phyloP scores from a whole-genome alignment of 2,888 invertebrate genomes.

The Anoplius nigerrimus region DNA sequence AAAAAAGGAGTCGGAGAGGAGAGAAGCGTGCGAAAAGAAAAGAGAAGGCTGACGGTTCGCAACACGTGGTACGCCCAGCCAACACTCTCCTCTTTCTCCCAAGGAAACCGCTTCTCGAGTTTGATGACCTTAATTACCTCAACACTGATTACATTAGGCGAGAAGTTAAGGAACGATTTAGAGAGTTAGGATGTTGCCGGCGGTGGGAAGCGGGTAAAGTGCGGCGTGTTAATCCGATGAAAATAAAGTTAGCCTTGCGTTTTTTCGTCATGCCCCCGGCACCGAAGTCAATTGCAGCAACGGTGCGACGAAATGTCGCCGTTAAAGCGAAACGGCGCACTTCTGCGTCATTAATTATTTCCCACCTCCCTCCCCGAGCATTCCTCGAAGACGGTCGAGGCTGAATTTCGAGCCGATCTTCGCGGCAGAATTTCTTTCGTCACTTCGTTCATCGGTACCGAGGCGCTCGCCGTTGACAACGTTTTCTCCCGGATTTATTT shows the following conservation, averaged over 20 bases:
- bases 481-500: too few species aligned
- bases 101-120: slow-evolving; percentile 62
- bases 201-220: slow-evolving; percentile 41
- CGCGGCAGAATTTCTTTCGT: too few species aligned
- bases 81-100: slow-evolving; percentile 33
- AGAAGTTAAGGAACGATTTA: slow-evolving; percentile 66
- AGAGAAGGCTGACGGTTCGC: slow-evolving; percentile 33
- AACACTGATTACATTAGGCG: slow-evolving; percentile 65
- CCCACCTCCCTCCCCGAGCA: too few species aligned
- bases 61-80: slow-evolving; percentile 58
- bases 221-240: slow-evolving; percentile 35
- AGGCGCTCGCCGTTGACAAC: too few species aligned
- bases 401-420: too few species aligned
- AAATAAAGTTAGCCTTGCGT: slow-evolving; percentile 24
- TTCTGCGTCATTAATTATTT: too few species aligned
- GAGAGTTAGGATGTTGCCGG: slow-evolving; percentile 54
- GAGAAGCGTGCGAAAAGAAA: neutral
- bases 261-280: slow-evolving; percentile 14
- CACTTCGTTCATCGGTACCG: too few species aligned
- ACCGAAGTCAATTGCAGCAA: neutral
- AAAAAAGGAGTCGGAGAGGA: neutral
- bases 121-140: slow-evolving; percentile 66
- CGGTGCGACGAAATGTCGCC: too few species aligned
- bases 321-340: too few species aligned
- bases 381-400: too few species aligned